Base-by-base conservation (phyloP, 2,113 vertebrate species). In the Uria lomvia region DNA sequence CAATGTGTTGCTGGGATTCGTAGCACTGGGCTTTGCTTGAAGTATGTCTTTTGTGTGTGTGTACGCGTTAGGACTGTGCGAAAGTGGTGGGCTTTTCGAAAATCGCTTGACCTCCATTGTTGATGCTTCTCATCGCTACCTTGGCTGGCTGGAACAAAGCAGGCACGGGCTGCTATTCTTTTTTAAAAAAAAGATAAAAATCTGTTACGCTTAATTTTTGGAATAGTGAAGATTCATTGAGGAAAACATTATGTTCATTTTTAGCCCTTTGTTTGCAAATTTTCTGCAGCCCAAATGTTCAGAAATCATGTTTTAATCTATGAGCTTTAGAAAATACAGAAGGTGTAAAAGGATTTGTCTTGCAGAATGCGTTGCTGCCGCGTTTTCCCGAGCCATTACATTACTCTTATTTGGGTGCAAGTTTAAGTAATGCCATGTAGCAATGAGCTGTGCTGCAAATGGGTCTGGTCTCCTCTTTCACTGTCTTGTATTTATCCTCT, bases 191-290 rank as follows among this genome's bases (percentile, higher is more conserved):
- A 40, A 40, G 9, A n/a, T n/a, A 12, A 34, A 92, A 70, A 88
- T 89, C 86, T 94, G 87, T 90, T 93, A n/a, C 19, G 67, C 52
- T 82, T 85, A 78, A 34, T 96, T 97, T 88, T 90, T 92, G 66
- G 94, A 96, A 92, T 94, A 92, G 70, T 77, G 86, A 94, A 43
- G 87, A 86, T 95, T 95, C 86, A 80, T 87, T 93, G 92, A 96
- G 92, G 85, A 95, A 97, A 97, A 96, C 94, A 96, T 89, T 96
- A 93, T 92, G 97, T 93, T 97, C 94, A 43, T 94, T 96, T 97
- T 79, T 95, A 87, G 87, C 75, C 94, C 89, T 97, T 97, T 97
- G 96, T 97, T 97, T 97, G 93, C 94, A 96, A 97, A 97, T 97
- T 94, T 94, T 92, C 91, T 80, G 71, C 94, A 93, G 90, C 65